phyloP scores from a whole-genome alignment of 1,140 invertebrate genomes.

The Trichonephila clavipes region DNA sequence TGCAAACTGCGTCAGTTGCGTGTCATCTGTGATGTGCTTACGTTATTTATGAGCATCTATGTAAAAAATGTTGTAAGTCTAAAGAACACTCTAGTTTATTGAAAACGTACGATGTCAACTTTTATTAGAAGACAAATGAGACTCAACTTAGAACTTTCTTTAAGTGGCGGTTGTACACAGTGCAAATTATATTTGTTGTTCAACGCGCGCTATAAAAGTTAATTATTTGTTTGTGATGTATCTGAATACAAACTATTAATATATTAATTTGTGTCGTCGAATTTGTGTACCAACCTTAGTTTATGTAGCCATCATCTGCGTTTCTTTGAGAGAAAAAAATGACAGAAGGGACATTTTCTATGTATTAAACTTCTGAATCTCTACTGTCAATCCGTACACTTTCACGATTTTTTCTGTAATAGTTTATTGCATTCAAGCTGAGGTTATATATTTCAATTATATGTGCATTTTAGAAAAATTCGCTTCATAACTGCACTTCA shows the following conservation, averaged over 20 bases:
- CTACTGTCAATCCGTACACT: neutral
- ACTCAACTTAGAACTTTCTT: conserved; percentile 48
- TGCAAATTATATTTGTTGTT: conserved; percentile 46
- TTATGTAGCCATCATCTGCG: neutral
- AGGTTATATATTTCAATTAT: neutral
- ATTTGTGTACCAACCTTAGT: neutral
- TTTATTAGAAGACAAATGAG: conserved; percentile 34
- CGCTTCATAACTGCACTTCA: neutral
- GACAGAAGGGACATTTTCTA: neutral
- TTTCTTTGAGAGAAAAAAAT: neutral
- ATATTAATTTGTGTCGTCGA: neutral
- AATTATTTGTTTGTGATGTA: conserved; percentile 9
- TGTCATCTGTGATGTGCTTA: conserved; percentile 72
- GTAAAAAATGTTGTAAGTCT: conserved; percentile 45
- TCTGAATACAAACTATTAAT: neutral
- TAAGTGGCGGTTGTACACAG: conserved; percentile 2
- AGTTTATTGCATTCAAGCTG: neutral
- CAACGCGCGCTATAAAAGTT: conserved; percentile 27
- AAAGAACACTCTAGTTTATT: conserved; percentile 56
- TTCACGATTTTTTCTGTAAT: neutral
- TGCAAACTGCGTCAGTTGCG: conserved; percentile 51
- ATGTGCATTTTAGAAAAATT: neutral
- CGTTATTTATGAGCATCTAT: conserved; percentile 43
- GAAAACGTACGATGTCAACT: conserved; percentile 38
- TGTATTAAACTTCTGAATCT: neutral